Evolutionary conservation across 2,797 vertebrate genomes (phyloP).

Genomic region (Naso thynnoides): DNA sequence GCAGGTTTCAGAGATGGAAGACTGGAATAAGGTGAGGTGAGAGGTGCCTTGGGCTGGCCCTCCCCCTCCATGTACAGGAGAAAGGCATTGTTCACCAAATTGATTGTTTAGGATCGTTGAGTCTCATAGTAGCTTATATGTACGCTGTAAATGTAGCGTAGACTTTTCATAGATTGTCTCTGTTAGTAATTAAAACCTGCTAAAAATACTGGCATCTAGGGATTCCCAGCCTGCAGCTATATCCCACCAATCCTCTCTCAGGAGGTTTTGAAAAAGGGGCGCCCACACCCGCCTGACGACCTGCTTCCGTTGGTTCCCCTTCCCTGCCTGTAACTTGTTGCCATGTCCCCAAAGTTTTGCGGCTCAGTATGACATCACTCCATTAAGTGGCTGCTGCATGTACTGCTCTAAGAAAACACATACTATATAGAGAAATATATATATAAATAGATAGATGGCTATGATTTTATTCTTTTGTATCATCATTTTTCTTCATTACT

Average conservation of each 20-base stretch:
- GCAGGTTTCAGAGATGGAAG: constrained; percentile 55
- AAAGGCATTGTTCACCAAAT: constrained; percentile 53
- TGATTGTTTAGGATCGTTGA: constrained; percentile 67
- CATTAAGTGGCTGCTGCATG: constrained; percentile 98
- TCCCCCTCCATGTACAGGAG: constrained; percentile 46
- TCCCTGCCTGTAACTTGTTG: constrained; percentile 88
- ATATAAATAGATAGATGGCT: constrained; percentile 89
- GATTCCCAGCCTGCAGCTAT: constrained; percentile 59
- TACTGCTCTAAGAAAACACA: constrained; percentile 90
- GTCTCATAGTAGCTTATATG: constrained; percentile 68
- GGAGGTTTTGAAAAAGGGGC: constrained; percentile 69
- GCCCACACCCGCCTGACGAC: constrained; percentile 64
- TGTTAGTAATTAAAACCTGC: constrained; percentile 58
- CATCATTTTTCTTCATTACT: constrained; percentile 84
- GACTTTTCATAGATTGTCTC: constrained; percentile 66
- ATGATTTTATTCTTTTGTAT: constrained; percentile 88
- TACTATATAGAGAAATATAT: constrained; percentile 89
- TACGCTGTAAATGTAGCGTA: constrained; percentile 73
- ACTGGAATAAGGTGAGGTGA: constrained; percentile 49
- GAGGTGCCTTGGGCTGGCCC: constrained; percentile 64
- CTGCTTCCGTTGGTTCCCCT: constrained; percentile 79
- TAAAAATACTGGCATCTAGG: constrained; percentile 55
- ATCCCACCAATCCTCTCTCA: constrained; percentile 75
- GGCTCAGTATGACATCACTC: constrained; percentile 93
- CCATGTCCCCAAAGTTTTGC: constrained; percentile 87